phyloP scores from a whole-genome alignment of 2,797 vertebrate genomes.

The Cryptoblepharus egeriae region DNA sequence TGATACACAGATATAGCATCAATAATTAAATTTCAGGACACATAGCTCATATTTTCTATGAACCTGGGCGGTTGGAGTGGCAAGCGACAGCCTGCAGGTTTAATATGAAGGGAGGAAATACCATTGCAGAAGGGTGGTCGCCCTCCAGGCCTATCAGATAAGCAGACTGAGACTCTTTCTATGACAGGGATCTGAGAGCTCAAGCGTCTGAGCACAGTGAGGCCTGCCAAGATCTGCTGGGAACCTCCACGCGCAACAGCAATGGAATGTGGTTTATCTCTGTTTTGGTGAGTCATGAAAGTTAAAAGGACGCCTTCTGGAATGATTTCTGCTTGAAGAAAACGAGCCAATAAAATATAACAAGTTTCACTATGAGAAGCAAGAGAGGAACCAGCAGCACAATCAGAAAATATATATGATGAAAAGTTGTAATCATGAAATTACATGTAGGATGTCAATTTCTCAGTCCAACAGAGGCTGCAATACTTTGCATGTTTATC shows the following conservation, averaged over 20 bases:
- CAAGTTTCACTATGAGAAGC: slow-evolving; percentile 43
- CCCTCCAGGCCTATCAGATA: not conserved
- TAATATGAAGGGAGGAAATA: not conserved
- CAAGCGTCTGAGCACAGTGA: slow-evolving; percentile 50
- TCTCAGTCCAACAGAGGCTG: not conserved
- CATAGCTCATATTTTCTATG: not conserved
- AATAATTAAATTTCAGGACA: not conserved
- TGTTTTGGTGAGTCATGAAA: slow-evolving; percentile 75
- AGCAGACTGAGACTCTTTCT: slow-evolving; percentile 34
- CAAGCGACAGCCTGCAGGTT: not conserved
- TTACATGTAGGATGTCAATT: not conserved
- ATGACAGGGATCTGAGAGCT: slow-evolving; percentile 35
- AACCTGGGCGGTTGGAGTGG: not conserved
- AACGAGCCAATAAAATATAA: slow-evolving; percentile 44
- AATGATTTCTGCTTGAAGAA: slow-evolving; percentile 72
- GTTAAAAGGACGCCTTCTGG: slow-evolving; percentile 65
- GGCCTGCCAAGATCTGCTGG: slow-evolving; percentile 58
- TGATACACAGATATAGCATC: too few relatives aligned
- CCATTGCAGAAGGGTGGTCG: not conserved
- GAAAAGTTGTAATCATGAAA: not conserved
- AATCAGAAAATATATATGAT: too few relatives aligned
- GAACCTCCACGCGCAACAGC: slow-evolving; percentile 51
- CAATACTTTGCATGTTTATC: too few relatives aligned
- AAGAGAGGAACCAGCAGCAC: not conserved
- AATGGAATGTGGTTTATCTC: slow-evolving; percentile 77